phyloP scores from a whole-genome alignment of 1,140 invertebrate species.

The Geopemphigus sp. region DNA sequence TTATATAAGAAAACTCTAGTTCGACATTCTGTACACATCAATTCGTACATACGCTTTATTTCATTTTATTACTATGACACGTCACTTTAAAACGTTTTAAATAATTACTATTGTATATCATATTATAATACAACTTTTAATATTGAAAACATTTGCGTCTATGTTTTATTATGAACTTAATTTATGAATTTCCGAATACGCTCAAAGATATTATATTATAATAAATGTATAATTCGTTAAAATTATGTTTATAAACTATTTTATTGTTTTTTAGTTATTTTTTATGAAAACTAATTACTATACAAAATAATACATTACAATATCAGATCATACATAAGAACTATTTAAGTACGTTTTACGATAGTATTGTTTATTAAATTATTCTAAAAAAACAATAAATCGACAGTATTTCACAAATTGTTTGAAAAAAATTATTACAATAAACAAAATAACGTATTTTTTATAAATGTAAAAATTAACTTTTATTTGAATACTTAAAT shows the following conservation, averaged over 20 bases:
- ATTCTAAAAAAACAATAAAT: no score
- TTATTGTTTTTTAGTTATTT: background rate
- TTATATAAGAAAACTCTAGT: no score
- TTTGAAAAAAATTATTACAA: no score
- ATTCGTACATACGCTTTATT: no score
- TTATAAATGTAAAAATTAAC: background rate
- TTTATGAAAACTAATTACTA: background rate
- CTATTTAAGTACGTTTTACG: background rate
- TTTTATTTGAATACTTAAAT: background rate
- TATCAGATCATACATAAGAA: background rate
- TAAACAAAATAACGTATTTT: background rate
- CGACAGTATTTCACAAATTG: no score
- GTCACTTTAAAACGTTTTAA: no score
- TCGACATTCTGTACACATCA: no score
- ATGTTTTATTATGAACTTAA: slow-evolving; percentile 9
- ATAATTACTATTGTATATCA: no score
- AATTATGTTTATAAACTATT: background rate
- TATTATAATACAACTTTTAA: no score
- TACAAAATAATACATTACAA: background rate
- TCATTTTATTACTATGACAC: no score
- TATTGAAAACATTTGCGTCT: background rate
- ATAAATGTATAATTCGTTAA: no score
- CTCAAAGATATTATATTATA: slow-evolving; percentile 13
- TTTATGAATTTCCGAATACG: slow-evolving; percentile 15
- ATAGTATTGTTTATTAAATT: no score